Evolutionary conservation across 2,797 vertebrate species (phyloP), one percentile per base, ranked within the genome.

Genomic region (Bovichtus diacanthus): DNA sequence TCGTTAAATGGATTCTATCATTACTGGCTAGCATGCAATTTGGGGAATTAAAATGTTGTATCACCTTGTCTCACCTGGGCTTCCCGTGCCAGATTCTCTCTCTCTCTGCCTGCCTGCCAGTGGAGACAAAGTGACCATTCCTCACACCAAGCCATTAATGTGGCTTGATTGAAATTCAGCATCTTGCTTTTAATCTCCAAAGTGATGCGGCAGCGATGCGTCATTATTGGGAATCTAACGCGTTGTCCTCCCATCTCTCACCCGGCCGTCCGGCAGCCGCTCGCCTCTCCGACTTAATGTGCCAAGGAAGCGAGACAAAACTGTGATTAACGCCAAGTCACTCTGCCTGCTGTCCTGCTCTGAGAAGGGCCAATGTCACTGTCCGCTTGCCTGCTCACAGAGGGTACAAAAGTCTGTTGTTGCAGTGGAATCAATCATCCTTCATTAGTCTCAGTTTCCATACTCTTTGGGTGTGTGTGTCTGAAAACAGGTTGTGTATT

Each of bases 141-240:
- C 86, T 93, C 92, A 94, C 82, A 83, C 82, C 46, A 44, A 90
- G 86, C 94, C 92, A 93, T 94, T 94, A 95, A 90, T 89, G 90
- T 80, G 79, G 88, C 92, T 93, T 94, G 94, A 95, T 95, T 96
- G 94, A 95, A 95, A 96, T 95, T 95, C 95, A 93, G 91, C 90
- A 92, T 95, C 95, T 95, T 94, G 93, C 92, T 95, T 95, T 95
- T 96, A 96, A 95, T 96, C 93, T 95, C 86, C 92, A 95, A 95
- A 95, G 94, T 95, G 95, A 95, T 95, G 92, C 92, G 46, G 92
- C 85, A 84, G 92, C 89, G 56, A 93, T 94, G 93, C 87, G 93
- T 95, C 94, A 95, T 95, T 94, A 94, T 93, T 93, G 93, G 93
- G 93, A 92, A 91, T 92, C 92, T 90, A 93, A 88, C 88, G 64